These are phyloP conservation scores for Anorthoa munda DNA, from an alignment of 2,888 invertebrate genomes.

Conservation along the genomic window DNA sequence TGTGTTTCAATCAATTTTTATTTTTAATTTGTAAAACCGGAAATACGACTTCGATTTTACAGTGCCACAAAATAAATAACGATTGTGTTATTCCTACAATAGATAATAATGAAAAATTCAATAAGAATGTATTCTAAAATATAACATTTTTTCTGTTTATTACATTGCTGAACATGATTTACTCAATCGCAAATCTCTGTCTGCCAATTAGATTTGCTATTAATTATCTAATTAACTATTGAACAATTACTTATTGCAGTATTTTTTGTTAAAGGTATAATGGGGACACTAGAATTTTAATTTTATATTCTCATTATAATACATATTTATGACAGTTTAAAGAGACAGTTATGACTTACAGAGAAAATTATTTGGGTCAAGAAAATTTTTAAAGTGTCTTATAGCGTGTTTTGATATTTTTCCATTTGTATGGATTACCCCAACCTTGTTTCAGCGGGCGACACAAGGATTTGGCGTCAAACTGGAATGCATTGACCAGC, in stretches of 20 bases:
- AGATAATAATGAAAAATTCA: background rate
- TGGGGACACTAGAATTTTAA: background rate
- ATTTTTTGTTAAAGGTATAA: background rate
- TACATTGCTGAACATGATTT: slow-evolving; percentile 22
- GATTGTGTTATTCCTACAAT: background rate
- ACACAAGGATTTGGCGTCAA: slow-evolving; percentile 33
- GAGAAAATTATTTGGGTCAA: background rate
- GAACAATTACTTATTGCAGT: background rate
- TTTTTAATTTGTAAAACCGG: background rate
- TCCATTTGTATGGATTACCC: background rate
- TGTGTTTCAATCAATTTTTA: background rate
- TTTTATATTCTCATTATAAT: background rate
- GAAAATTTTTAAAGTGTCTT: background rate
- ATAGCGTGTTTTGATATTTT: background rate
- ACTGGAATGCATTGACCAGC: slow-evolving; percentile 35
- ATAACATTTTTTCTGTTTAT: slow-evolving; percentile 22
- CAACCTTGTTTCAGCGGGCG: slow-evolving; percentile 10
- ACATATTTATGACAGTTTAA: background rate
- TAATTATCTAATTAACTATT: background rate
- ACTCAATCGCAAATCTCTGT: slow-evolving; percentile 24
- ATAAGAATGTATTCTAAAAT: slow-evolving; percentile 5
- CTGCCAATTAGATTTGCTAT: slow-evolving; percentile 31
- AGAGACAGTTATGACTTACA: background rate
- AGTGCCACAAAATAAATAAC: background rate
- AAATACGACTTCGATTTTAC: background rate